Conservation (phyloP, 1,140 invertebrate genomes). For the Nephotettix cincticeps region DNA sequence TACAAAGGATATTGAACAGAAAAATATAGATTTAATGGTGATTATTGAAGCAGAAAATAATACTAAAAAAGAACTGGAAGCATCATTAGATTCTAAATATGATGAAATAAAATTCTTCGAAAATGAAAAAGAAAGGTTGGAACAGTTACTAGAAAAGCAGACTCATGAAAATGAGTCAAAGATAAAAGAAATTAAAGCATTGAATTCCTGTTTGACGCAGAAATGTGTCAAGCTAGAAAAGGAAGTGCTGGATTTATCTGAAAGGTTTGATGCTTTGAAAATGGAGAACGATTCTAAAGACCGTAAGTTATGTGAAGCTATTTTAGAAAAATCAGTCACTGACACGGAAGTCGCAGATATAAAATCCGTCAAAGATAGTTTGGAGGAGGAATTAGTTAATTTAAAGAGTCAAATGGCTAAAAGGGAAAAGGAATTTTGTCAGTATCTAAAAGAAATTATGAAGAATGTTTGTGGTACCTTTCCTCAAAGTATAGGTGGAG, state of each 20-base stretch:
- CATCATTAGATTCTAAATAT: slow-evolving; percentile 23
- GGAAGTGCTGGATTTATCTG: slow-evolving; percentile 10
- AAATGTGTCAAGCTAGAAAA: not conserved
- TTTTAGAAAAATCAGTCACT: slow-evolving; percentile 33
- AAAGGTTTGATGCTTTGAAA: slow-evolving; percentile 19
- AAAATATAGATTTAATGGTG: slow-evolving; percentile 19
- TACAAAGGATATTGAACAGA: slow-evolving; percentile 18
- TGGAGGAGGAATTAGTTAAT: slow-evolving; percentile 10
- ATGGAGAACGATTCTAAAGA: slow-evolving; percentile 35
- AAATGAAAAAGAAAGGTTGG: slow-evolving; percentile 26
- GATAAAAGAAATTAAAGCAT: slow-evolving; percentile 11
- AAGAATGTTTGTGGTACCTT: too few relatives aligned
- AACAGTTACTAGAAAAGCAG: not conserved
- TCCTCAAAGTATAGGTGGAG: too few relatives aligned
- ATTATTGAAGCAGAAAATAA: not conserved
- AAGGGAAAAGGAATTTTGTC: too few relatives aligned
- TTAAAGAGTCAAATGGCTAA: not conserved
- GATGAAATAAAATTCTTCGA: slow-evolving; percentile 29
- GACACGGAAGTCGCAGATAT: slow-evolving; percentile 21
- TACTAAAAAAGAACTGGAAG: slow-evolving; percentile 4
- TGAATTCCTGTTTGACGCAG: slow-evolving; percentile 4
- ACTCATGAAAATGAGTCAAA: not conserved
- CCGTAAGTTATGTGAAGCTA: slow-evolving; percentile 34
- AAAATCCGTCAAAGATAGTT: not conserved
- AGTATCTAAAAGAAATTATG: too few relatives aligned